Percentiles rank a stretch among this genome's conserved stretches.
Conservation (phyloP, 2,797 vertebrate genomes). For the Gobionotothen gibberifrons region DNA sequence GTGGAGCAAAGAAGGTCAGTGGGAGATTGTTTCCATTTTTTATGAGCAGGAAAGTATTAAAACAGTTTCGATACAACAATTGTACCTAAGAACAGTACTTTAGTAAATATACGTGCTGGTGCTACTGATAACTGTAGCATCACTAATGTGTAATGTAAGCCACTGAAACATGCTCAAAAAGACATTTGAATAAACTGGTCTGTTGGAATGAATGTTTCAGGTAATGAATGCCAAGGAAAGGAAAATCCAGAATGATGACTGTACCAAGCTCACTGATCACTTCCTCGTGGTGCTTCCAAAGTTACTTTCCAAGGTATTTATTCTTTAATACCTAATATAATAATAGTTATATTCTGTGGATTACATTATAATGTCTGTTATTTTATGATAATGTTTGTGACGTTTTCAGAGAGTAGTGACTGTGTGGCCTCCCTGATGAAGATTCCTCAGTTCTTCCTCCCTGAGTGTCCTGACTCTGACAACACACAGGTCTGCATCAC, state of each 20-base stretch:
- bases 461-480: conserved; percentile 75
- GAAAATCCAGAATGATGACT: conserved; percentile 88
- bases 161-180: not conserved
- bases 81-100: not conserved
- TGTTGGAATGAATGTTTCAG: conserved; percentile 66
- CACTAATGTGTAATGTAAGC: not conserved
- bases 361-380: not conserved
- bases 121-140: not conserved
- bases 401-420: conserved; percentile 88
- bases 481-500: conserved; percentile 81
- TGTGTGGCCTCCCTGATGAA: conserved; percentile 87
- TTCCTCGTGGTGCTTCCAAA: conserved; percentile 88
- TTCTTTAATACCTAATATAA: too few relatives aligned
- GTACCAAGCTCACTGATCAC: conserved; percentile 88
- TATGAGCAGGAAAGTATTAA: not conserved
- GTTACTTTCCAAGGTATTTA: conserved; percentile 89
- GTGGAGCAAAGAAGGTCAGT: conserved; percentile 88
- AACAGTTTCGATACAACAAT: not conserved
- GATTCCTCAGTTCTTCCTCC: conserved; percentile 90
- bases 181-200: not conserved
- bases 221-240: conserved; percentile 87
- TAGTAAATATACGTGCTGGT: not conserved
- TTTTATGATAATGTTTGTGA: conserved; percentile 45
- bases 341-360: too few relatives aligned
- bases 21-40: not conserved